A percentile compares a stretch with the other conserved stretches of the same genome.
phyloP scores from a whole-genome alignment of 2,113 vertebrate species.

The Oreochromis tanganicae region DNA sequence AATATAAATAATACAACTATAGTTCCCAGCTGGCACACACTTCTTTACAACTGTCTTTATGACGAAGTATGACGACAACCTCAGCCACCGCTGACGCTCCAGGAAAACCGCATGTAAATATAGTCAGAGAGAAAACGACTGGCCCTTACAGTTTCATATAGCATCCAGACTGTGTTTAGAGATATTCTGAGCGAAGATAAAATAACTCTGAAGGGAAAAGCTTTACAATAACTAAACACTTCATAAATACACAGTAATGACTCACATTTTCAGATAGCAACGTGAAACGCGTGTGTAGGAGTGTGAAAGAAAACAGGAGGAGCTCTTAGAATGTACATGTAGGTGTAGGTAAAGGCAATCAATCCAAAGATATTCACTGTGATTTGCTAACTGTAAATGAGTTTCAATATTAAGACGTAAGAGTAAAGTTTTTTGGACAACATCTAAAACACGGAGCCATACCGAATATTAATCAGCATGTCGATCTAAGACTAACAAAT shows the following conservation, averaged over 20 bases:
- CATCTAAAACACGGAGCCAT: neutral
- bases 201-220: neutral
- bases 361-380: neutral
- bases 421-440: neutral
- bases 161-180: neutral
- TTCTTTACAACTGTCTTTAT: neutral
- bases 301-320: constrained; percentile 23
- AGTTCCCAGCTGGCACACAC: constrained; percentile 12
- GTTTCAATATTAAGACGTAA: neutral
- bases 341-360: neutral
- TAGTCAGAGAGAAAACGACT: constrained; percentile 17
- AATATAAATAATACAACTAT: neutral
- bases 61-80: constrained; percentile 2
- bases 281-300: constrained; percentile 18
- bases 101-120: constrained; percentile 28
- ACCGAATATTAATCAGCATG: neutral
- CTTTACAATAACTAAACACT: neutral
- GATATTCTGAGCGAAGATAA: neutral
- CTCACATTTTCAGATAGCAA: constrained; percentile 11
- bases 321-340: neutral
- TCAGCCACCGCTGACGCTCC: neutral
- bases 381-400: neutral
- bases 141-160: neutral
- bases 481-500: neutral
- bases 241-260: constrained; percentile 24